A percentile compares a stretch with the other conserved stretches of the same genome.
Evolutionary conservation across 2,113 vertebrate species (phyloP).

Genomic region (Todiramphus chloris): DNA sequence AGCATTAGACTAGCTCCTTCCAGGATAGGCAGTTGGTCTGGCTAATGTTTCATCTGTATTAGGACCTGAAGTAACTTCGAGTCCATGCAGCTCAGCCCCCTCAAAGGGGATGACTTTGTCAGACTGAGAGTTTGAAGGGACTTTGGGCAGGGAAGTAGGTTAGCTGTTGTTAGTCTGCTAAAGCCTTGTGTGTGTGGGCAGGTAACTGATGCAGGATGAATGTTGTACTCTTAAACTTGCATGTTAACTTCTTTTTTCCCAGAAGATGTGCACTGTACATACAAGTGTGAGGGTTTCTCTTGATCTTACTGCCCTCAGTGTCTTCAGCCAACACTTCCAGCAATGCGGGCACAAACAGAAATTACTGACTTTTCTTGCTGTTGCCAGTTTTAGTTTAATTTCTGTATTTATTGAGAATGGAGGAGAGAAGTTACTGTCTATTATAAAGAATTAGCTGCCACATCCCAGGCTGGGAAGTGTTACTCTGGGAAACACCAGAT

Average conservation of each 20-base stretch:
- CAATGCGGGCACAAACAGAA: background rate
- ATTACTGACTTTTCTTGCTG: background rate
- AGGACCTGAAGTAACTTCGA: background rate
- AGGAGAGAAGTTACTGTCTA: background rate
- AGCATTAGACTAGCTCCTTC: background rate
- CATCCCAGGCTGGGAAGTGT: background rate
- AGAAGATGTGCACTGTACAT: background rate
- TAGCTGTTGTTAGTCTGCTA: background rate
- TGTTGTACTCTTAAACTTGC: background rate
- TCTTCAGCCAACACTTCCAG: background rate
- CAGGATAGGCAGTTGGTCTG: background rate
- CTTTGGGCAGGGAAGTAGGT: background rate
- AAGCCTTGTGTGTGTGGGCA: background rate
- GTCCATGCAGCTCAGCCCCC: background rate
- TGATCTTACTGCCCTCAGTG: background rate
- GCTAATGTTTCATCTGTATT: background rate
- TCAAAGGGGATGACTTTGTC: background rate
- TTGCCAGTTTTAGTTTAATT: slow-evolving; percentile 16
- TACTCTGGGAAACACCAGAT: background rate
- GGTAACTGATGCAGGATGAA: background rate
- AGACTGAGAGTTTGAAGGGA: background rate
- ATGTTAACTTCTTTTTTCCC: background rate
- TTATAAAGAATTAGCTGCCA: background rate
- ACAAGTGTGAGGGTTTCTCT: background rate
- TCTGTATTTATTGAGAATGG: background rate